A percentile compares a stretch with the other conserved stretches of the same genome.
phyloP scores from a whole-genome alignment of 2,797 vertebrate genomes.

The Brachyalestes nurse region DNA sequence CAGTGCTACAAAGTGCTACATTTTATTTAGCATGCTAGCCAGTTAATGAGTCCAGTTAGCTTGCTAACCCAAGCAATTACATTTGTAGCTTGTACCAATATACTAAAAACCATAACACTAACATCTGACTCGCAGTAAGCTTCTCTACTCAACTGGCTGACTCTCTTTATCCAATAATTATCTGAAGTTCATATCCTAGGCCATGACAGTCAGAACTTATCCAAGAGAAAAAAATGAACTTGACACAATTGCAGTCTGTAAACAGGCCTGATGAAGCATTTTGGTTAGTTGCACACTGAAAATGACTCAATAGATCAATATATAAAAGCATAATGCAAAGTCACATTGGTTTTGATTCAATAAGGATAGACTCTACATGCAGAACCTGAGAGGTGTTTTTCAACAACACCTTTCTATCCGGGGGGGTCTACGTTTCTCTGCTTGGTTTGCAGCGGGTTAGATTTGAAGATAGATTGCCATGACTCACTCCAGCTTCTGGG shows the following conservation, averaged over 20 bases:
- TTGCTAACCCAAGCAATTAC: not conserved
- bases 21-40: no score
- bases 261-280: not conserved
- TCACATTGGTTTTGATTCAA: not conserved
- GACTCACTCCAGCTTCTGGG: not conserved
- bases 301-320: not conserved
- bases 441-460: not conserved
- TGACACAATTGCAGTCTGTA: not conserved
- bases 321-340: not conserved
- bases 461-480: slow-evolving; percentile 8
- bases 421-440: not conserved
- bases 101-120: not conserved
- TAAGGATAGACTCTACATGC: not conserved
- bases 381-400: not conserved
- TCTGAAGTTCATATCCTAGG: not conserved
- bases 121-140: not conserved
- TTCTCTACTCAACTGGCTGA: not conserved
- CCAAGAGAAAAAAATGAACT: not conserved
- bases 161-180: not conserved
- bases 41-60: not conserved
- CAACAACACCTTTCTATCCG: not conserved
- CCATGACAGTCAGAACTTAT: not conserved
- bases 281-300: not conserved
- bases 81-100: not conserved
- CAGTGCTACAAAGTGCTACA: not conserved